phyloP scores from a whole-genome alignment of 2,797 vertebrate species.

The Phoeniculus purpureus region DNA sequence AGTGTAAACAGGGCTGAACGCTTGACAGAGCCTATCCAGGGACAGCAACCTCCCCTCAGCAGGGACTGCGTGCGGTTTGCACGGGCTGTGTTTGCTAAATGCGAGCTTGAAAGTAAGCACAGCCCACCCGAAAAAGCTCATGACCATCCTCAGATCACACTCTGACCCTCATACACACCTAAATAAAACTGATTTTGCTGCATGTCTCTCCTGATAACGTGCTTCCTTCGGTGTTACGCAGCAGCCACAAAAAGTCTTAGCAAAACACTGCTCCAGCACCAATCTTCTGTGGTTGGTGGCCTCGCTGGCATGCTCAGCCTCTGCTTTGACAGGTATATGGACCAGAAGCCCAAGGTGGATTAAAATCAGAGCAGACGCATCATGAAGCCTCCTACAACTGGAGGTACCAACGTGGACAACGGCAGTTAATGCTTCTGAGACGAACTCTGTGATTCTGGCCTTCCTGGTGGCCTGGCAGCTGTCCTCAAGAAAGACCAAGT shows the following conservation, averaged over 20 bases:
- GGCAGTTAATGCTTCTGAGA: neutral
- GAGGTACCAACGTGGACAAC: neutral
- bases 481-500: neutral
- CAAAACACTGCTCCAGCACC: neutral
- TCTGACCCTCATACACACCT: accelerated
- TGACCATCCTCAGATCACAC: neutral
- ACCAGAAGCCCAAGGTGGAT: neutral
- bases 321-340: neutral
- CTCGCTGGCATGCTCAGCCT: neutral
- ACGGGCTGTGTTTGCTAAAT: neutral
- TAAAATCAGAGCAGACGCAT: neutral
- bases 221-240: accelerated
- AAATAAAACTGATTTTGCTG: neutral
- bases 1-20: neutral
- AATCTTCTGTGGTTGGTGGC: neutral
- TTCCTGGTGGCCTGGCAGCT: neutral
- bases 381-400: neutral
- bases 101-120: neutral
- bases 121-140: accelerated
- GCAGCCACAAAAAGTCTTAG: neutral
- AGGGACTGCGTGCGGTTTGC: neutral
- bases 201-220: accelerated
- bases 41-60: neutral
- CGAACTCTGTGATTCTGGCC: neutral
- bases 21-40: neutral